phyloP scores from a whole-genome alignment of 2,888 invertebrate species.

The Morpho deidamia region DNA sequence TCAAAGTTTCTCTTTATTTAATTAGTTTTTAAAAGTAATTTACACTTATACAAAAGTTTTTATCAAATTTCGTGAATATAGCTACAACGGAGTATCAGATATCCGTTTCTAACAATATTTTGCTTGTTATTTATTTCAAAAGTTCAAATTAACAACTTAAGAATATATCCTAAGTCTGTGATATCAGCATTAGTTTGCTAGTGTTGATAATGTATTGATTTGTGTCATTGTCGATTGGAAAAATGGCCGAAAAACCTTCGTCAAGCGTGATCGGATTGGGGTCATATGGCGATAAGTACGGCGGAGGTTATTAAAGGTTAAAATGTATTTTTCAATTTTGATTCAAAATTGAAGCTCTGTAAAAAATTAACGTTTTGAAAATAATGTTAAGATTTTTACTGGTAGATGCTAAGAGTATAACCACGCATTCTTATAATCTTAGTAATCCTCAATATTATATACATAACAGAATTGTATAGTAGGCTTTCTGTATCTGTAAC shows the following conservation, averaged over 20 bases:
- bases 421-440: too few relatives aligned
- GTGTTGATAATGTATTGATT: constrained; percentile 9
- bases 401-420: neutral
- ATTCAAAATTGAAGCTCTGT: neutral
- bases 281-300: neutral
- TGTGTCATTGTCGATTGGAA: neutral
- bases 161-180: too few relatives aligned
- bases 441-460: too few relatives aligned
- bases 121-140: neutral
- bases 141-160: neutral
- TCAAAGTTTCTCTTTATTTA: too few relatives aligned
- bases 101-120: neutral
- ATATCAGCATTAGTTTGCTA: neutral
- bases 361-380: neutral
- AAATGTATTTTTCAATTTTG: neutral
- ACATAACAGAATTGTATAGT: too few relatives aligned
- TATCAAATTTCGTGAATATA: too few relatives aligned
- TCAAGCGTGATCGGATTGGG: neutral
- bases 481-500: too few relatives aligned
- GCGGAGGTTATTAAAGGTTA: neutral
- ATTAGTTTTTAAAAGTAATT: too few relatives aligned
- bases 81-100: too few relatives aligned
- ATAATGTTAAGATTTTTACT: neutral
- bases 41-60: too few relatives aligned
- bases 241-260: neutral